Percentiles rank a stretch among this genome's conserved stretches.
Conservation (phyloP, 2,888 invertebrate genomes). For the Bugula neritina region DNA sequence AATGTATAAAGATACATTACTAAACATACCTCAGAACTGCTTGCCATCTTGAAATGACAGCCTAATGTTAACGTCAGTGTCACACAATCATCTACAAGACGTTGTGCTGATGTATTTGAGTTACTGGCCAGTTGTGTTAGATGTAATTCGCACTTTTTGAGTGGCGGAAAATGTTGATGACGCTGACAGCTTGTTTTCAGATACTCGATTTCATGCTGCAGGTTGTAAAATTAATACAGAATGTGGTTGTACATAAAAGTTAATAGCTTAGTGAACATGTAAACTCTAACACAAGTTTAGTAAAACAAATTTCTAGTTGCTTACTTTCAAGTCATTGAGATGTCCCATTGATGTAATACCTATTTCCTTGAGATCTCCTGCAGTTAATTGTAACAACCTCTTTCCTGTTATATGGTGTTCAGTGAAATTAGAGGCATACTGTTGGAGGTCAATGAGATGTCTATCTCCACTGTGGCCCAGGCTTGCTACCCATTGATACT, state of each 20-base stretch:
- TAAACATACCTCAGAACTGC: too few relatives aligned
- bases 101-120: background rate
- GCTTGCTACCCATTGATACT: constrained; percentile 46
- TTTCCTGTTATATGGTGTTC: constrained; percentile 50
- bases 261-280: too few relatives aligned
- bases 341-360: constrained; percentile 50
- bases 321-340: constrained; percentile 45
- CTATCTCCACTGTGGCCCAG: constrained; percentile 37
- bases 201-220: constrained; percentile 51
- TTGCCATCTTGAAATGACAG: background rate
- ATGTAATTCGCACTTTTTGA: too few relatives aligned
- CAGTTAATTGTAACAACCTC: constrained; percentile 43
- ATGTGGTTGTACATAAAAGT: too few relatives aligned
- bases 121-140: too few relatives aligned
- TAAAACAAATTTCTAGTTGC: too few relatives aligned
- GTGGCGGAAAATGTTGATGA: constrained; percentile 51
- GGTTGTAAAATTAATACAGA: too few relatives aligned
- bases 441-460: constrained; percentile 38
- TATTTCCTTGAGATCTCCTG: constrained; percentile 44
- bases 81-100: background rate
- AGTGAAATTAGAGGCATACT: constrained; percentile 47
- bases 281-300: too few relatives aligned
- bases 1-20: too few relatives aligned
- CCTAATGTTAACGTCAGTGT: background rate
- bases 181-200: constrained; percentile 49